These are phyloP conservation scores for Parazoanthus atlanticus DNA, from an alignment of 92 coral and sea anemone species.

Conservation along the genomic window DNA sequence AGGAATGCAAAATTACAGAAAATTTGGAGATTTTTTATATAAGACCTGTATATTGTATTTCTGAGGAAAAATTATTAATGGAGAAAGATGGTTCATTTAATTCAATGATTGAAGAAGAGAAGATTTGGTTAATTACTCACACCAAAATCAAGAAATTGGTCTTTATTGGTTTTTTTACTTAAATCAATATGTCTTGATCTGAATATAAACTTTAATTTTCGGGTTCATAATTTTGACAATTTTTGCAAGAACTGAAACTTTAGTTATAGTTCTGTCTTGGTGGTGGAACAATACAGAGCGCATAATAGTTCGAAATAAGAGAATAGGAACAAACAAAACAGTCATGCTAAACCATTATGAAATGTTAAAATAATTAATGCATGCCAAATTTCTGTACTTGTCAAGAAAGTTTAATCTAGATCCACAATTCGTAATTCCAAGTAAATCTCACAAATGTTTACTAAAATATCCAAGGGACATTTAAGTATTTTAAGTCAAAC, in stretches of 20 bases:
- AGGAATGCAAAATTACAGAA: neutral
- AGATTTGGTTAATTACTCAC: neutral
- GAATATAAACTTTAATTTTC: neutral
- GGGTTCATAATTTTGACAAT: neutral
- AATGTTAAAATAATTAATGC: neutral
- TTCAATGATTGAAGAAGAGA: neutral
- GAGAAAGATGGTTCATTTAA: neutral
- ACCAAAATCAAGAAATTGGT: neutral
- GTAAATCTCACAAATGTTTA: neutral
- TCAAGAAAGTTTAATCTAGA: neutral
- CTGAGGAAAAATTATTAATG: neutral
- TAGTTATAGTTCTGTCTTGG: too few species aligned
- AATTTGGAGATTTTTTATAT: neutral
- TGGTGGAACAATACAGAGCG: neutral
- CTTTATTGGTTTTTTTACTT: neutral
- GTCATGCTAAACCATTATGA: neutral
- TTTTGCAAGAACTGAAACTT: neutral
- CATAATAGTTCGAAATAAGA: neutral
- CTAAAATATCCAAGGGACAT: neutral
- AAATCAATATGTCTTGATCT: neutral
- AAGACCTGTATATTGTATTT: neutral
- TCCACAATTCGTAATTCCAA: neutral
- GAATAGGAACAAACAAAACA: neutral
- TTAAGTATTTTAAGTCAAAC: neutral
- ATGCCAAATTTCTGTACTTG: conserved; percentile 27